Base-by-base conservation (phyloP, 2,797 vertebrate genomes). In the Yasuhikotakia modesta region DNA sequence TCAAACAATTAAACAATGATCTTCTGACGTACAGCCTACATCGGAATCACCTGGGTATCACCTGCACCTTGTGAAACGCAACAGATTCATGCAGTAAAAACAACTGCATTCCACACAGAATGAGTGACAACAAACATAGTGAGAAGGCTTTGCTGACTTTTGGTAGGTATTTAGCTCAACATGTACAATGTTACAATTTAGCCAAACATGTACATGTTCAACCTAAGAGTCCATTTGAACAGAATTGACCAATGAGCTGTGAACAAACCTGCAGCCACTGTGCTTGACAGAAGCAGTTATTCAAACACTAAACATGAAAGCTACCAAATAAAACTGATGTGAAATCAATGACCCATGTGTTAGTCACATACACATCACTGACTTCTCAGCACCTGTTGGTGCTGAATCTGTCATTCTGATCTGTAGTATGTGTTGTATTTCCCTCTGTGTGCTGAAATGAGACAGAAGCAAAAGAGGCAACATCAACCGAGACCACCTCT, bases 211-310 rank as follows among this genome's bases (percentile, higher is more conserved):
- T 30, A 17, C 22, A 14, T n/a, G n/a, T n/a, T n/a, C n/a, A n/a
- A 67, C 24, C 55, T 46, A 21, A 27, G 6, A 60, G 19, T 24
- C 52, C 50, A 11, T 14, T 39, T 69, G 1, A 16, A 22, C n/a
- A 77, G 30, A 60, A 69, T 39, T 48, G 19, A 77, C n/a, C 22
- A 52, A 4, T 60, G 14, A 63, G 27, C n/a, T 60, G 45, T 13
- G 7, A 48, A 52, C 19, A 61, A 76, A 55, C 21, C 5, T n/a
- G 45, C n/a, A 79, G 30, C 21, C 14, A n/a, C 13, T 30, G 21
- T 11, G 45, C 63, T 45, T 61, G 63, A 73, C 24, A 80, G 21
- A 57, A 45, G 30, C 32, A 83, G 35, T 50, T 61, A 63, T 46
- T 52, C 35, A 73, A 61, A n/a, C 45, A 65, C 13, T 65, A 24